Percentiles rank a stretch among this genome's conserved stretches.
Evolutionary conservation across 2,113 vertebrate species (phyloP).

Genomic region (Nothoprocta perdicaria): DNA sequence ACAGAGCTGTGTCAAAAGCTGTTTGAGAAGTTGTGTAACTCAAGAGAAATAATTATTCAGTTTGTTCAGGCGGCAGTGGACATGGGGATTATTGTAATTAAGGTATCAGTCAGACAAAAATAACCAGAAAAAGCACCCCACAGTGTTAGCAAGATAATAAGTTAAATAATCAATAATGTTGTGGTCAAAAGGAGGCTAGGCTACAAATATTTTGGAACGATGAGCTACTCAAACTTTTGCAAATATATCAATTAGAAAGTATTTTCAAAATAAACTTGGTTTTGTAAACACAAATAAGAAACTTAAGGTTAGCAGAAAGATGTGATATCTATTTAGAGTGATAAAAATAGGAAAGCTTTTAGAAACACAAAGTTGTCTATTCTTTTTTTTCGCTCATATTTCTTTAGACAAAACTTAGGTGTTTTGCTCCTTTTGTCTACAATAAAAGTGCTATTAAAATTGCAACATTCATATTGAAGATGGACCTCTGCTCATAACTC

Average conservation of each 20-base stretch:
- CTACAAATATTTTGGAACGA: neutral
- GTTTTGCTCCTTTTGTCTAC: neutral
- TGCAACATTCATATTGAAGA: neutral
- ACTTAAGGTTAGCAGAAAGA: neutral
- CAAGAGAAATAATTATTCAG: neutral
- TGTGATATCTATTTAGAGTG: neutral
- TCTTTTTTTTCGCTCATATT: neutral
- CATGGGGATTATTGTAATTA: neutral
- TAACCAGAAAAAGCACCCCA: neutral
- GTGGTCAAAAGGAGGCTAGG: neutral
- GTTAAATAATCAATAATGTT: neutral
- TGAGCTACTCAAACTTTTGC: neutral
- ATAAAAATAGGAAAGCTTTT: neutral
- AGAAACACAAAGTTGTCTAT: neutral
- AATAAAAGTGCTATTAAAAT: neutral
- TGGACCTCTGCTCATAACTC: neutral
- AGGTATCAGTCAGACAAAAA: neutral
- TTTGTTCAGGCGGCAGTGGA: neutral
- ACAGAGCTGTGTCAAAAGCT: neutral
- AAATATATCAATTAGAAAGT: neutral
- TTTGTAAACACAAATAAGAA: neutral
- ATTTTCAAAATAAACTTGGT: neutral
- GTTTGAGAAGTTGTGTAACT: neutral
- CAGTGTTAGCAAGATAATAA: neutral
- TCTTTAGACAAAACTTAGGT: neutral